Conservation (phyloP, 2,113 vertebrate species). For the Dasyprocta punctata region DNA sequence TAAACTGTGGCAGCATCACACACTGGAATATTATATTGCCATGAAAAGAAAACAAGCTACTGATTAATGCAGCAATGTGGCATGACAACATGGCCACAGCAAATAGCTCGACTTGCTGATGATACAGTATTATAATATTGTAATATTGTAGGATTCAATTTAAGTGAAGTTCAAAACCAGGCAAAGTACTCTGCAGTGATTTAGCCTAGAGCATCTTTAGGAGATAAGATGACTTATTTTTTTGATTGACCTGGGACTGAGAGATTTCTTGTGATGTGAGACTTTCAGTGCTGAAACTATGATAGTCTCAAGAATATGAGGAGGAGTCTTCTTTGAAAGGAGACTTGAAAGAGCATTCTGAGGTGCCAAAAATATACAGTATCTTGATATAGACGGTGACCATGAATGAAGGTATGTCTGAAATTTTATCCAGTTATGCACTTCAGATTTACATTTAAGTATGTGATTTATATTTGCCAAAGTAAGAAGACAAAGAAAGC, state of each 20-base stretch:
- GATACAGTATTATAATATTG: not conserved
- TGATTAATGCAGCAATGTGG: not conserved
- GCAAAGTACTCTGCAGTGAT: not conserved
- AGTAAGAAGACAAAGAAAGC: not conserved
- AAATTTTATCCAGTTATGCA: not conserved
- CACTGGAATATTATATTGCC: not conserved
- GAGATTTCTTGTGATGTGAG: not conserved
- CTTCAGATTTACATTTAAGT: slow-evolving; percentile 10
- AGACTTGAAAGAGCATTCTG: not conserved
- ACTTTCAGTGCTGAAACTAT: not conserved
- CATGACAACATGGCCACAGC: not conserved
- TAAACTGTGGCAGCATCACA: not conserved
- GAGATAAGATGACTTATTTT: not conserved
- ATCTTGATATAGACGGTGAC: not conserved
- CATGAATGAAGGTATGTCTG: not conserved
- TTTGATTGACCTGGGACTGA: not conserved
- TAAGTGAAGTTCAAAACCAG: slow-evolving; percentile 35
- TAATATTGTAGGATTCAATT: not conserved
- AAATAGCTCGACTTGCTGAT: not conserved
- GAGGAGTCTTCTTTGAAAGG: not conserved
- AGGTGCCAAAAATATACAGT: not conserved
- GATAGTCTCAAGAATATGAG: not conserved
- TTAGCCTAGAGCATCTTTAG: not conserved
- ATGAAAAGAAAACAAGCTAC: not conserved
- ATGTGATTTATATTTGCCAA: slow-evolving; percentile 32